Percentiles rank a stretch among this genome's conserved stretches.
These are phyloP conservation scores for Anoplolepis gracilipes DNA, from an alignment of 1,140 invertebrate species.

Conservation along the genomic window DNA sequence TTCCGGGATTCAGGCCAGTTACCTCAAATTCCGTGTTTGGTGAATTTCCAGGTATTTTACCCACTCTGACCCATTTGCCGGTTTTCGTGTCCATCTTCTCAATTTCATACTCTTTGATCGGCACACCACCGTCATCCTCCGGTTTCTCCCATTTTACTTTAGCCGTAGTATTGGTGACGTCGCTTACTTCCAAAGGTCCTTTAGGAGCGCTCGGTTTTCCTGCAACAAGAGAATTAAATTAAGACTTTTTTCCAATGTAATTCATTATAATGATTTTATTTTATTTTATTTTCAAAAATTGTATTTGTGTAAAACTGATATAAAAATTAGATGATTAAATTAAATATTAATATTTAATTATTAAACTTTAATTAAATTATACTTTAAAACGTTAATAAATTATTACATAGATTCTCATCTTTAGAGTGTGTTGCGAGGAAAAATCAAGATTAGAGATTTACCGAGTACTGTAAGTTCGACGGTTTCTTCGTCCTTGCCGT, in stretches of 20 bases:
- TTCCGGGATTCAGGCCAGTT: slow-evolving; percentile 95
- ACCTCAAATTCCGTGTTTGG: slow-evolving; percentile 94
- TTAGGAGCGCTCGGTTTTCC: slow-evolving; percentile 93
- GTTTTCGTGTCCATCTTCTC: slow-evolving; percentile 97
- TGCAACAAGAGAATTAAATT: slow-evolving; percentile 69
- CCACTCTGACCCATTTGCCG: slow-evolving; percentile 95
- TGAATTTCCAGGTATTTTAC: slow-evolving; percentile 91
- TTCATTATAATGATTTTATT: not conserved
- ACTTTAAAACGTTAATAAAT: not conserved
- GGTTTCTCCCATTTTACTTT: slow-evolving; percentile 96
- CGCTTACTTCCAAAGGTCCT: slow-evolving; percentile 95
- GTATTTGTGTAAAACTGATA: not conserved
- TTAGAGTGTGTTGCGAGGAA: not conserved
- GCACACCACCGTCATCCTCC: slow-evolving; percentile 96
- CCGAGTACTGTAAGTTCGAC: slow-evolving; percentile 96
- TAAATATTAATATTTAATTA: too few species aligned
- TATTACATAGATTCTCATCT: not conserved
- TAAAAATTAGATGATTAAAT: not conserved
- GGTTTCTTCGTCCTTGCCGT: slow-evolving; percentile 95
- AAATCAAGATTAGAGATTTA: slow-evolving; percentile 80
- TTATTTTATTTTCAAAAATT: not conserved
- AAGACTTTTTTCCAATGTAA: not conserved
- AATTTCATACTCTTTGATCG: slow-evolving; percentile 97
- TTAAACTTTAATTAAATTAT: not conserved
- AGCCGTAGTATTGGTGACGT: slow-evolving; percentile 94